Evolutionary conservation across 2,888 invertebrate genomes (phyloP).

Genomic region (Caenorhabditis sp.): DNA sequence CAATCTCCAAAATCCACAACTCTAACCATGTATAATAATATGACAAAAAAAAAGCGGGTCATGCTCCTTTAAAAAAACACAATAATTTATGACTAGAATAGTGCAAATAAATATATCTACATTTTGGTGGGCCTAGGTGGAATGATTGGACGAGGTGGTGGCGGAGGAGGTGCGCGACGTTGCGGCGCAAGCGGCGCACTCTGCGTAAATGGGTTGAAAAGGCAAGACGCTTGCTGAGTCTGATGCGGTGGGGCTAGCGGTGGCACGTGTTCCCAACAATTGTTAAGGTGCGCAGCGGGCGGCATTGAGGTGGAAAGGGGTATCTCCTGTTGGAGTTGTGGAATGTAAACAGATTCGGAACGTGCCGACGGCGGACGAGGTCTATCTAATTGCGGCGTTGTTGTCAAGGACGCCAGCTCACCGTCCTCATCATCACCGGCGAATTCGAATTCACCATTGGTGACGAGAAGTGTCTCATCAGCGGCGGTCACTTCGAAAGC

Average conservation of each 20-base stretch:
- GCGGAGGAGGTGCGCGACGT: slow-evolving; percentile 47
- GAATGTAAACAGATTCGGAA: slow-evolving; percentile 5
- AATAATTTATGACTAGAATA: slow-evolving; percentile 27
- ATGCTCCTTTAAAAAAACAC: no score
- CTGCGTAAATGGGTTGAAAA: slow-evolving; percentile 40
- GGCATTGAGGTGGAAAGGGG: slow-evolving; percentile 42
- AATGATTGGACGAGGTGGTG: slow-evolving; percentile 42
- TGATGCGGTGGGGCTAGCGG: slow-evolving; percentile 26
- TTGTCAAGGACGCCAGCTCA: not conserved
- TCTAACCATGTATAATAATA: no score
- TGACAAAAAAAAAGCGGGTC: no score
- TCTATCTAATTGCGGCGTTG: not conserved
- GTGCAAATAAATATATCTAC: not conserved
- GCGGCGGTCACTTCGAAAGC: slow-evolving; percentile 27
- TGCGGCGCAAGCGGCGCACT: slow-evolving; percentile 20
- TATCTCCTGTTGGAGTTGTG: slow-evolving; percentile 6
- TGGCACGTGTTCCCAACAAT: slow-evolving; percentile 37
- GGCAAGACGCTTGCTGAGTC: slow-evolving; percentile 15
- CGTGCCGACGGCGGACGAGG: not conserved
- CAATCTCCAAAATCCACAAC: no score
- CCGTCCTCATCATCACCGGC: not conserved
- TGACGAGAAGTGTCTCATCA: slow-evolving; percentile 19
- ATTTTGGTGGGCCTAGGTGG: slow-evolving; percentile 47
- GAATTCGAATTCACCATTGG: not conserved
- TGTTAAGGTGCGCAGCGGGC: slow-evolving; percentile 29